Base-by-base conservation (phyloP, 2,797 vertebrate species). In the Percopsis omiscomaycus region DNA sequence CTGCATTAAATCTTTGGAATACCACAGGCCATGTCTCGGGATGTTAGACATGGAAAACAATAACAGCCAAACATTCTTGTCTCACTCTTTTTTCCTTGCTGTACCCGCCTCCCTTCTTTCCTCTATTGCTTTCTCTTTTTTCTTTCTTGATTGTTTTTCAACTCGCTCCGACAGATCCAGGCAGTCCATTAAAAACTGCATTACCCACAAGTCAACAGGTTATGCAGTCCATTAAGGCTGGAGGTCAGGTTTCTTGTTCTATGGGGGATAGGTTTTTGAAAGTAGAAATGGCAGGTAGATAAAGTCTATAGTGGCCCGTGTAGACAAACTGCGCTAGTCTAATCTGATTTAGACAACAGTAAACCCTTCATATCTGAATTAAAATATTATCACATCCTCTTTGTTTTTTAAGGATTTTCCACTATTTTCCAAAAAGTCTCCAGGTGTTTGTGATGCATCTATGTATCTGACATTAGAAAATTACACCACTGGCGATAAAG, bases 41-140 rank as follows among this genome's bases (percentile, higher is more conserved):
- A 90, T 88, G 87, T 89, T 85, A 83, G 81, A 89, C 86, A 89
- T 57, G 58, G 74, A 81, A 89, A 88, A 89, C 81, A 89, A 84
- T 86, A 88, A 84, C 78, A 84, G 70, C 53, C 75, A 76, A 84
- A 86, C 83, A 81, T 78, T 85, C 78, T 86, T 80, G 78, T 84
- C 84, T 81, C 51, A 65, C 72, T 67, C 15, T 64, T 61, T 70
- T 53, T 27, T 64, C 74, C 77, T 70, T 73, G 59, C 64, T 61
- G 72, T 77, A 47, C 69, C 29, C 65, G 66, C 59, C 49, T 57
- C 46, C 47, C 46, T 46, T 4, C 1, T 68, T 80, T 59, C 15
- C 22, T 68, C 68, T 65, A 54, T 76, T 44, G 64, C 59, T 28
- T 64, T 67, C 68, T 62, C 50, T 61, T 28, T 64, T 67, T 69